phyloP scores from a whole-genome alignment of 1,140 invertebrate species.

The Listronotus bonariensis region DNA sequence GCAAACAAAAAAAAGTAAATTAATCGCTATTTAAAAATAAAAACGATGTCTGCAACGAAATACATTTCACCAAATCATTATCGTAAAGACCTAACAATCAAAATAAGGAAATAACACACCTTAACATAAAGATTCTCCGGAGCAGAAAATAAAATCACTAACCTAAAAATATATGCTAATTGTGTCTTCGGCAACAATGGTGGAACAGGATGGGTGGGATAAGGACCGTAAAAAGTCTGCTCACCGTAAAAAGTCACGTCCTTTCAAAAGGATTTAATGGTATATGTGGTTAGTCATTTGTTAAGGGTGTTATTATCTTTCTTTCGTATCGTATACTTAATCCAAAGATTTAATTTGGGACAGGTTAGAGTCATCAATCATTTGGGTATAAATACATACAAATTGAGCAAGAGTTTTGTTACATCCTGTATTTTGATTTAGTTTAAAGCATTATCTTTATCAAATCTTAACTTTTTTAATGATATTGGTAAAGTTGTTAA shows the following conservation, averaged over 20 bases:
- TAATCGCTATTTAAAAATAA: too few relatives aligned
- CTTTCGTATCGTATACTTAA: background rate
- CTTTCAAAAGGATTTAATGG: constrained; percentile 13
- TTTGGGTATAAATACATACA: background rate
- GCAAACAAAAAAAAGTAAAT: too few relatives aligned
- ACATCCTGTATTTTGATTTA: too few relatives aligned
- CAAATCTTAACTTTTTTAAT: too few relatives aligned
- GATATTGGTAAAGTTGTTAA: too few relatives aligned
- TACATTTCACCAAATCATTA: too few relatives aligned
- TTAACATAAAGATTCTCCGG: constrained; percentile 13
- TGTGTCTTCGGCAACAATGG: constrained; percentile 27
- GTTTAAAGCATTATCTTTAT: too few relatives aligned
- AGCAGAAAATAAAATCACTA: constrained; percentile 32
- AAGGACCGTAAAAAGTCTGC: constrained; percentile 28
- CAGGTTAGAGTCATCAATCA: constrained; percentile 1
- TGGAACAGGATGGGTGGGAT: constrained; percentile 36
- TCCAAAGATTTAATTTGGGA: constrained; percentile 4
- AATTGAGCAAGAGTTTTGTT: too few relatives aligned
- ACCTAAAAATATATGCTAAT: constrained; percentile 37
- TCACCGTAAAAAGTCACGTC: constrained; percentile 34
- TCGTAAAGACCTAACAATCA: too few relatives aligned
- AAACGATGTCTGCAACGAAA: too few relatives aligned
- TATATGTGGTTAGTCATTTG: constrained; percentile 16
- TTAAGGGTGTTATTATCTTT: constrained; percentile 14
- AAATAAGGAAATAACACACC: too few relatives aligned